Evolutionary conservation across 2,113 vertebrate genomes (phyloP).

Genomic region (Chitala chitala): DNA sequence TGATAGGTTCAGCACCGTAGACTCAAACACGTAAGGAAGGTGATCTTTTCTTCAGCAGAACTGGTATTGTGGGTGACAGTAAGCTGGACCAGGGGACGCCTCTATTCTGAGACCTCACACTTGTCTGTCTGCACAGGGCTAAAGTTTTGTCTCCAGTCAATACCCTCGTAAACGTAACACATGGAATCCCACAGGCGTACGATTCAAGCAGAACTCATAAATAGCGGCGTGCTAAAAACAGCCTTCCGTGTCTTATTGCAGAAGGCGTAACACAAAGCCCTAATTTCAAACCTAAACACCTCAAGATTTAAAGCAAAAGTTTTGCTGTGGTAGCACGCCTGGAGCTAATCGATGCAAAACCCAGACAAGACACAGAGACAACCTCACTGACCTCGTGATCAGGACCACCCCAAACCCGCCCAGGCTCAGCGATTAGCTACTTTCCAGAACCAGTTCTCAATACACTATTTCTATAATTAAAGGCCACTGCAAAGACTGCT

Average conservation of each 20-base stretch:
- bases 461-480: slow-evolving; percentile 27
- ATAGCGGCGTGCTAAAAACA: not conserved
- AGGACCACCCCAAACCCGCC: not conserved
- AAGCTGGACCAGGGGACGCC: not conserved
- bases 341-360: not conserved
- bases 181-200: not conserved
- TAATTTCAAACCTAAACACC: not conserved
- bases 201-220: not conserved
- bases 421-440: slow-evolving; percentile 14
- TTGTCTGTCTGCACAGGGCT: not conserved
- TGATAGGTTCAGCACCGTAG: not conserved
- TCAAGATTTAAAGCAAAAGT: too few species aligned
- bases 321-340: not conserved
- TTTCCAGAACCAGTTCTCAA: not conserved
- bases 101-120: not conserved
- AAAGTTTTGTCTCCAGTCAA: too few species aligned
- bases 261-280: not conserved
- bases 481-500: slow-evolving; percentile 11
- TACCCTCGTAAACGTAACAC: not conserved
- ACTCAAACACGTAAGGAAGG: too few species aligned
- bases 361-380: not conserved
- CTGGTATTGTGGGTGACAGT: not conserved
- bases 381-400: not conserved
- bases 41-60: not conserved
- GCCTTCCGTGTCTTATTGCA: too few species aligned